phyloP scores from a whole-genome alignment of 2,797 vertebrate species.

The Cyclopterus lumpus region DNA sequence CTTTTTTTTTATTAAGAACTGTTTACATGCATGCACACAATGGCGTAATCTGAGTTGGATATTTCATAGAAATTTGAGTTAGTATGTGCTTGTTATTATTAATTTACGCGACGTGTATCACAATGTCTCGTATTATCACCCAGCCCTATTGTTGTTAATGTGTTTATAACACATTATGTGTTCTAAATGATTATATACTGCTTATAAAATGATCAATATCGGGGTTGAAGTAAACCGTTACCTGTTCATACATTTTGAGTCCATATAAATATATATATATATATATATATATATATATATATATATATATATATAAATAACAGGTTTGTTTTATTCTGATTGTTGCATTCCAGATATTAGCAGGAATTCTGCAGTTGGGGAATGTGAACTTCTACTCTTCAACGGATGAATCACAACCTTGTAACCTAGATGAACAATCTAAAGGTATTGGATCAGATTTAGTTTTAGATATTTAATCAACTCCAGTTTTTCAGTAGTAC shows the following conservation, averaged over 20 bases:
- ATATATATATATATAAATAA: too few species aligned
- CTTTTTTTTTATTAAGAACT: background rate
- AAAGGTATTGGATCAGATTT: conserved; percentile 80
- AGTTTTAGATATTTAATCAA: background rate
- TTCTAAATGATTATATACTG: background rate
- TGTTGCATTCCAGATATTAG: conserved; percentile 84
- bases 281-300: too few species aligned
- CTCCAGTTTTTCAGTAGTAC: background rate
- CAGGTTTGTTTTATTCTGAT: background rate
- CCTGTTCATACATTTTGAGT: background rate
- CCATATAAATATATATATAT: too few species aligned
- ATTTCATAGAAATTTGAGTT: background rate
- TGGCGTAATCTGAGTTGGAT: background rate
- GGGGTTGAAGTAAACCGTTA: background rate
- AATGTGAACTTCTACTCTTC: conserved; percentile 87
- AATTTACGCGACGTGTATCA: background rate
- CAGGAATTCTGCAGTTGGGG: conserved; percentile 93
- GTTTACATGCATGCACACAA: background rate
- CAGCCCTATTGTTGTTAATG: background rate
- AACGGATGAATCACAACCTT: conserved; percentile 88
- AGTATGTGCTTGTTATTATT: background rate
- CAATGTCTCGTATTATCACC: background rate
- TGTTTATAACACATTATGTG: background rate
- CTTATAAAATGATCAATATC: background rate
- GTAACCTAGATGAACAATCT: conserved; percentile 81